phyloP scores from a whole-genome alignment of 2,888 invertebrate species.

The Troides helena region DNA sequence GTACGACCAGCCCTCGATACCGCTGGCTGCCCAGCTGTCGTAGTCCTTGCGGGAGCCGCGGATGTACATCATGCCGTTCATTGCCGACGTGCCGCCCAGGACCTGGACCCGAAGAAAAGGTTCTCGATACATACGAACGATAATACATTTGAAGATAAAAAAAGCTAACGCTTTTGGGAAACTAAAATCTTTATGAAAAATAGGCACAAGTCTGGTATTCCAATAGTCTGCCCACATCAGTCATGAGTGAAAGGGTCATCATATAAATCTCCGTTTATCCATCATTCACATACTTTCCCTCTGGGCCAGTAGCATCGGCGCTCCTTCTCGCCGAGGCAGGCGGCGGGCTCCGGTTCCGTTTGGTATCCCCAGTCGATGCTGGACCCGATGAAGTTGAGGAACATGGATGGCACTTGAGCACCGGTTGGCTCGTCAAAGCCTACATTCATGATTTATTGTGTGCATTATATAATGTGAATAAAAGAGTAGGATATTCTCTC shows the following conservation, averaged over 20 bases:
- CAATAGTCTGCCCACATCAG: too few relatives aligned
- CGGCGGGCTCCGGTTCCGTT: constrained; percentile 90
- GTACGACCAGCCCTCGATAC: constrained; percentile 94
- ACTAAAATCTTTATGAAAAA: too few relatives aligned
- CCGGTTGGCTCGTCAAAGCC: constrained; percentile 93
- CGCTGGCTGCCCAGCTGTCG: constrained; percentile 91
- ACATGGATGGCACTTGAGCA: constrained; percentile 94
- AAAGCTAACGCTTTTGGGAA: too few relatives aligned
- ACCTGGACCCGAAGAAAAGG: constrained; percentile 72
- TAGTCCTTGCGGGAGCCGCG: constrained; percentile 93
- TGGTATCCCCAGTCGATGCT: constrained; percentile 93
- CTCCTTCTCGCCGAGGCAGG: constrained; percentile 86
- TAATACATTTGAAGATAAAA: too few relatives aligned
- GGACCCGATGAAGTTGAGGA: constrained; percentile 91
- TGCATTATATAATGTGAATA: too few relatives aligned
- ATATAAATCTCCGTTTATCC: too few relatives aligned
- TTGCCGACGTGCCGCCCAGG: constrained; percentile 93
- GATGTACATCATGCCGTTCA: constrained; percentile 98
- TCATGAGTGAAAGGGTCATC: too few relatives aligned
- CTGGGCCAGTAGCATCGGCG: constrained; percentile 91
- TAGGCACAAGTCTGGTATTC: too few relatives aligned
- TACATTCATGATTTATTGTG: constrained; percentile 40
- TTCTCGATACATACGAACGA: too few relatives aligned
- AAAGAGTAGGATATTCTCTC: too few relatives aligned
- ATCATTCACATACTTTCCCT: constrained; percentile 82